phyloP scores from a whole-genome alignment of 2,888 invertebrate genomes.

The Scaeva pyrastri region DNA sequence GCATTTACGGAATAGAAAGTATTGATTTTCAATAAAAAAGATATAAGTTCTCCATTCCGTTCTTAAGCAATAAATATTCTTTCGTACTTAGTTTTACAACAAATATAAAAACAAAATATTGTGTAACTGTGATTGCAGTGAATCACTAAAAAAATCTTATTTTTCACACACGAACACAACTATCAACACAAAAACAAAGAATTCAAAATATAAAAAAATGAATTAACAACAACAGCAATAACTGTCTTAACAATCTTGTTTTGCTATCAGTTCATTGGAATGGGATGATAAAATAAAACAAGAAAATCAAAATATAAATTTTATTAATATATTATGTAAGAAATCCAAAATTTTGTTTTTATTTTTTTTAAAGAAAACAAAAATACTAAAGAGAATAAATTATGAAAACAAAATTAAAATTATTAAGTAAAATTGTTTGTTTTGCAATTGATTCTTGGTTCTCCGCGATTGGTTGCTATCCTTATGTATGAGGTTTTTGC shows the following conservation, averaged over 20 bases:
- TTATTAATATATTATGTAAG: slow-evolving; percentile 63
- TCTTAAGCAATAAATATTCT: slow-evolving; percentile 7
- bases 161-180: slow-evolving; percentile 7
- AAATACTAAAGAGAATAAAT: slow-evolving; percentile 54
- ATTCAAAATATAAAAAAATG: neutral
- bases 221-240: slow-evolving; percentile 9
- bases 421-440: neutral
- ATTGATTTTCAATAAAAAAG: slow-evolving; percentile 36
- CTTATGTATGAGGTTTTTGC: too few relatives aligned
- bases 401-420: slow-evolving; percentile 50
- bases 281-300: slow-evolving; percentile 35
- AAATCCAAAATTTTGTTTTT: slow-evolving; percentile 62
- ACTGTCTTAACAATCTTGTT: slow-evolving; percentile 35
- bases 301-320: slow-evolving; percentile 51
- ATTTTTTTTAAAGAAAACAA: slow-evolving; percentile 57
- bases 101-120: neutral
- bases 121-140: neutral
- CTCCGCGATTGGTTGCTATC: too few relatives aligned
- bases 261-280: slow-evolving; percentile 42
- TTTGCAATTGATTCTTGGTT: neutral
- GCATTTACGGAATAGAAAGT: slow-evolving; percentile 51
- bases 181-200: slow-evolving; percentile 14
- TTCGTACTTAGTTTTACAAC: slow-evolving; percentile 47
- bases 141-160: slow-evolving; percentile 1
- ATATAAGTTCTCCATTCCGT: slow-evolving; percentile 35